Conservation (phyloP, 1,140 invertebrate species). For the Diachasma alloeum region DNA sequence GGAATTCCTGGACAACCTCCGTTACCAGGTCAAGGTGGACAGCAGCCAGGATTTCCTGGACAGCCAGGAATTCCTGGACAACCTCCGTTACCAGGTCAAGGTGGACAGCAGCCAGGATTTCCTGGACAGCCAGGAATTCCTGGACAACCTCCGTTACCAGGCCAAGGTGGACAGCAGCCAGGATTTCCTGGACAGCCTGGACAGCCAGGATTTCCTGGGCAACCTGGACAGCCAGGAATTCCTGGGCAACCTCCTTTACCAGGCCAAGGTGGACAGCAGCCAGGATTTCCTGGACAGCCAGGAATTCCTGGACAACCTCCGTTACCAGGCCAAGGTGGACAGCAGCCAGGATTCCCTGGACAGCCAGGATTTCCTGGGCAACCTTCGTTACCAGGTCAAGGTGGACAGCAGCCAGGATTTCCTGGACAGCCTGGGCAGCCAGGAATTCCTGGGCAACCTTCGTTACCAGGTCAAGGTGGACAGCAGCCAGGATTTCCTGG, state of each 20-base stretch:
- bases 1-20: constrained; percentile 23
- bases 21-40: constrained; percentile 21
- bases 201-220: background rate
- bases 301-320: too few species aligned
- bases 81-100: constrained; percentile 38
- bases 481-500: constrained; percentile 21
- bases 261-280: constrained; percentile 24
- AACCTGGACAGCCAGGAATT: background rate
- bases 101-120: constrained; percentile 5
- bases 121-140: constrained; percentile 24
- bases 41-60: background rate
- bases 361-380: constrained; percentile 30
- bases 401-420: background rate
- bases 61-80: background rate
- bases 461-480: constrained; percentile 35
- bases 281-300: constrained; percentile 13
- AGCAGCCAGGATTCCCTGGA: background rate
- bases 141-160: too few species aligned
- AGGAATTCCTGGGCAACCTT: constrained; percentile 16
- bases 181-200: constrained; percentile 14
- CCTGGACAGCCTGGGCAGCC: background rate
- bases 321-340: background rate
- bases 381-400: constrained; percentile 25
- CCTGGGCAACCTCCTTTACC: constrained; percentile 32
- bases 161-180: background rate